Base-by-base conservation (phyloP, 1,140 invertebrate species). In the Drosophila neocordata region DNA sequence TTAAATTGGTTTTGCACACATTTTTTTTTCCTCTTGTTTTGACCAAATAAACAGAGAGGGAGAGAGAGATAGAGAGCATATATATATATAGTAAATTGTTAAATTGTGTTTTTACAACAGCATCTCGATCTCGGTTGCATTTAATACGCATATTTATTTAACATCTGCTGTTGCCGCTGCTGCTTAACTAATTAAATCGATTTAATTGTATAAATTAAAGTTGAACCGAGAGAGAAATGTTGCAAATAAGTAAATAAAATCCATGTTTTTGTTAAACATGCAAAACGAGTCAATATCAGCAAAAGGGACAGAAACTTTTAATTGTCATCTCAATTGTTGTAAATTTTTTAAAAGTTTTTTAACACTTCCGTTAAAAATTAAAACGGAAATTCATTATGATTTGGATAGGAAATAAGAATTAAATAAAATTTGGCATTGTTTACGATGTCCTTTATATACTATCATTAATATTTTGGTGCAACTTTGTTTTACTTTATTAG, bases 161-260 rank as follows among this genome's bases (percentile, higher is more conserved):
- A 67, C 72, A 84, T 71, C 73, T 74, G 80, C 31, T 70, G 81
- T 67, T 65, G 34, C 59, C 59, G 8, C n/a, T 38, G 27, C 34
- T 65, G 53, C 20, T 31, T 69, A 68, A 79, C 72, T 84, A 79
- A 84, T 76, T 80, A 69, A 84, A 76, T 48, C 77, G 18, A 41
- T 66, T 68, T 77, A 73, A 81, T 68, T 66, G 77, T 73, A 84
- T 81, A 84, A 70, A 81, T 74, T 84, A 81, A 87, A 85, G 69
- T 37, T 70, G 38, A 7, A 35, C 31, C 41, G 15, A 20, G 8
- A 20, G 8, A 73, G 37, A 34, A 41, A 9, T 62, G 38, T 13
- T 6, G 12, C 41, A 20, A 48, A 48, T 20, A 48, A 48, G 15
- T 5, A 20, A 48, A 48, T 48, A 13, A 24, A 9, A 20, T 20